Percentiles rank a stretch among this genome's conserved stretches.
These are phyloP conservation scores for Strigamia transsilvanica DNA, from an alignment of 2,888 invertebrate genomes.

Conservation along the genomic window DNA sequence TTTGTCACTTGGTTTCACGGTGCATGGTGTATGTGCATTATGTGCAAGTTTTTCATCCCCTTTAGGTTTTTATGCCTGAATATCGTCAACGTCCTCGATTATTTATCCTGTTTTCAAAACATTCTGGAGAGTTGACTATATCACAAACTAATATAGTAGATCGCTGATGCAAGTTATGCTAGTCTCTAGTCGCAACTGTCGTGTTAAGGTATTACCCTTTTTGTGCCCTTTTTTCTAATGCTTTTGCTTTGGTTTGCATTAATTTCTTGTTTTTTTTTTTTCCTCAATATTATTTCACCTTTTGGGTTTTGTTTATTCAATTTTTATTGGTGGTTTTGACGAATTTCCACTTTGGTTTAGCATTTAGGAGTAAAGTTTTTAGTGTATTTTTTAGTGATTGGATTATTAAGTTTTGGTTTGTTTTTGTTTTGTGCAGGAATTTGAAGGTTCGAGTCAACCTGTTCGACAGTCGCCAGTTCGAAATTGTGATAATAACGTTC, in stretches of 20 bases:
- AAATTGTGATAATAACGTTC: constrained; percentile 30
- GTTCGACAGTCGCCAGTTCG: not conserved
- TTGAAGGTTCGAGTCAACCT: not conserved
- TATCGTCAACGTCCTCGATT: constrained; percentile 48
- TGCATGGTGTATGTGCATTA: not conserved
- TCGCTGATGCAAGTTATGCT: not conserved
- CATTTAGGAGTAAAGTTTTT: too few relatives aligned
- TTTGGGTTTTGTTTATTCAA: too few relatives aligned
- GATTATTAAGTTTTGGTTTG: not conserved
- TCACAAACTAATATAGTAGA: constrained; percentile 46
- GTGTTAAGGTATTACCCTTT: constrained; percentile 9
- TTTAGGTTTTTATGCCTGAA: constrained; percentile 41
- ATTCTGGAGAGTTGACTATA: constrained; percentile 41
- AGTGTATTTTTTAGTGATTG: not conserved
- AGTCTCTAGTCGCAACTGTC: constrained; percentile 11
- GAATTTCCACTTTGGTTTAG: too few relatives aligned
- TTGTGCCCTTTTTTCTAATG: not conserved
- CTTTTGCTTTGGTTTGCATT: not conserved
- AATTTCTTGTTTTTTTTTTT: not conserved
- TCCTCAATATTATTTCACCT: too few relatives aligned
- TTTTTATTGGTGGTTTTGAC: too few relatives aligned
- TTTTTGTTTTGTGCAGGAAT: not conserved
- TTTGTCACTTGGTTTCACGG: not conserved
- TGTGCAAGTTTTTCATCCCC: constrained; percentile 36
- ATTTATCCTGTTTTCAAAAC: constrained; percentile 50